Conservation (phyloP, 2,113 vertebrate genomes). For the Corythoichthys intestinalis region DNA sequence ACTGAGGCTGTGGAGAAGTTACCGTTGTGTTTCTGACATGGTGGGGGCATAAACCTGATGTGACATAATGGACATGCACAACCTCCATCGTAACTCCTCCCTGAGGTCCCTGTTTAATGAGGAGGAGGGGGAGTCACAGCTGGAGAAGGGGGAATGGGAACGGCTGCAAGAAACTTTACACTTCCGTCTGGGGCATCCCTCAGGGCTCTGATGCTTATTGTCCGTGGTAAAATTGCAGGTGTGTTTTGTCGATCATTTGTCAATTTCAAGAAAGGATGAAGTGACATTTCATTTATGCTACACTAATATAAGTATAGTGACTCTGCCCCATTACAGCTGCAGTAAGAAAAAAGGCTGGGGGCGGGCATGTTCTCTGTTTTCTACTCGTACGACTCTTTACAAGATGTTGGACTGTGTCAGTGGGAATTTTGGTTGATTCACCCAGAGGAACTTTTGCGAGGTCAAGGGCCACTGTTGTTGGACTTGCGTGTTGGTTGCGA, state of each 20-base stretch:
- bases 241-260: constrained; percentile 14
- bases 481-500: neutral
- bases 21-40: constrained; percentile 22
- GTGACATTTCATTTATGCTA: no score
- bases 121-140: constrained; percentile 42
- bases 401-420: neutral
- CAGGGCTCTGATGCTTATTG: constrained; percentile 17
- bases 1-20: constrained; percentile 10
- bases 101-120: constrained; percentile 62
- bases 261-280: neutral
- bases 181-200: constrained; percentile 46
- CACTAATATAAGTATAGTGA: neutral
- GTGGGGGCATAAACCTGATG: constrained; percentile 52
- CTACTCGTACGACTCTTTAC: neutral
- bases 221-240: constrained; percentile 24
- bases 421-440: neutral
- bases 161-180: constrained; percentile 52
- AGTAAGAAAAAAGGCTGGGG: neutral
- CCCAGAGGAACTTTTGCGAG: neutral
- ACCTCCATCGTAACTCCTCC: neutral
- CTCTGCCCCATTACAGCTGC: neutral
- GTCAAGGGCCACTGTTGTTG: neutral
- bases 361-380: neutral
- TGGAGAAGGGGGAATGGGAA: constrained; percentile 50
- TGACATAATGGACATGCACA: constrained; percentile 35